phyloP scores from a whole-genome alignment of 1,140 invertebrate genomes.

The Lysiphlebus fabarum region DNA sequence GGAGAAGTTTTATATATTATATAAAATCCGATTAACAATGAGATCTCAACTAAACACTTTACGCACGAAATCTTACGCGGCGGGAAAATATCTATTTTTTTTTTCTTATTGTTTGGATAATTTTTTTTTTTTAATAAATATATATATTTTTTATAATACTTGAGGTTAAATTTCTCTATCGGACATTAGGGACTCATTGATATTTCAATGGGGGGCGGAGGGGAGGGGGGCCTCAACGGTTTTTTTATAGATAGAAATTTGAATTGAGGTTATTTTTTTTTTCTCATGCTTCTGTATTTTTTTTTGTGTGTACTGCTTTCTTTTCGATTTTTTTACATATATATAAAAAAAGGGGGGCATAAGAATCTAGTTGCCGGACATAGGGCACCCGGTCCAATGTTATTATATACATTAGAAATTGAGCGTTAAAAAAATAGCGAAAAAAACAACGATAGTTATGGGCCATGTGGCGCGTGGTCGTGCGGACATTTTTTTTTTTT shows the following conservation, averaged over 20 bases:
- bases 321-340: no score
- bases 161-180: conserved; percentile 31
- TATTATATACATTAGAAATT: not conserved
- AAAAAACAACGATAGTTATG: conserved; percentile 36
- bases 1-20: not conserved
- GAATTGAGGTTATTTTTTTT: no score
- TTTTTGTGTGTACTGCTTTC: no score
- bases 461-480: conserved; percentile 47
- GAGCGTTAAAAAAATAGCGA: conserved; percentile 28
- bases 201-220: no score
- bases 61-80: not conserved
- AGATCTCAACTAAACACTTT: conserved; percentile 17
- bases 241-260: not conserved
- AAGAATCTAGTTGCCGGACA: conserved; percentile 16
- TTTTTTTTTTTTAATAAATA: conserved; percentile 13
- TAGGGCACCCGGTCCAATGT: conserved; percentile 17
- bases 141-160: conserved; percentile 33
- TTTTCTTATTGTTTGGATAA: conserved; percentile 7
- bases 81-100: no score
- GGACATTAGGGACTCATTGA: conserved; percentile 37
- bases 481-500: conserved; percentile 34
- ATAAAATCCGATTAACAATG: no score
- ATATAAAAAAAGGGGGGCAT: no score
- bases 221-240: conserved; percentile 14
- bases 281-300: not conserved